Conservation (phyloP, 2,888 invertebrate species). For the Sturmia bella region DNA sequence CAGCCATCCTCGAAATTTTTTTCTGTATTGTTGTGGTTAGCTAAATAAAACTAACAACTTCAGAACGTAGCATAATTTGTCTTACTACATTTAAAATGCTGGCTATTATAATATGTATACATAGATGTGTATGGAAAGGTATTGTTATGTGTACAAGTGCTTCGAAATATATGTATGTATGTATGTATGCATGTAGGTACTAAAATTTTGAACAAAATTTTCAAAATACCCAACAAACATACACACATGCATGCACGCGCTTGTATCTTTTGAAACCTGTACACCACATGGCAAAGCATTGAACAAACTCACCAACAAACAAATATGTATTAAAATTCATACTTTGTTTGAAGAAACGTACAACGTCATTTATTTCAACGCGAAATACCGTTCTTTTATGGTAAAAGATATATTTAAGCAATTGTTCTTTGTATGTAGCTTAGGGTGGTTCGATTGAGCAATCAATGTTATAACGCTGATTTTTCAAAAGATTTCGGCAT, state of each 20-base stretch:
- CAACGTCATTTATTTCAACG: slow-evolving; percentile 66
- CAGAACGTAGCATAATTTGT: slow-evolving; percentile 53
- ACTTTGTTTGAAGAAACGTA: slow-evolving; percentile 62
- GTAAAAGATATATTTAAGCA: slow-evolving; percentile 11
- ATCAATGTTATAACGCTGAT: no score
- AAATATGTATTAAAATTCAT: slow-evolving; percentile 68
- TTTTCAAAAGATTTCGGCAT: no score
- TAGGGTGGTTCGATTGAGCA: no score
- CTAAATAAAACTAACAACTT: slow-evolving; percentile 50
- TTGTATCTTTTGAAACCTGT: background rate
- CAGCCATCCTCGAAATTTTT: no score
- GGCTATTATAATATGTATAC: slow-evolving; percentile 24
- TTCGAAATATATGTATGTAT: slow-evolving; percentile 4
- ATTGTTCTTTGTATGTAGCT: slow-evolving; percentile 18
- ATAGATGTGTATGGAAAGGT: no score
- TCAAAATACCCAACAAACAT: slow-evolving; percentile 62
- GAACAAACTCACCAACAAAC: slow-evolving; percentile 19
- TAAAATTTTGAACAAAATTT: slow-evolving; percentile 39
- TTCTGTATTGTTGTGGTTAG: no score
- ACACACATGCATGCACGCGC: background rate
- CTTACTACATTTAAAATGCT: slow-evolving; percentile 25
- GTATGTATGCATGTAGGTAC: no score
- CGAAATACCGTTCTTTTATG: slow-evolving; percentile 69
- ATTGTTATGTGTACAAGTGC: slow-evolving; percentile 3
- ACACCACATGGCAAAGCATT: slow-evolving; percentile 12